Evolutionary conservation across 2,797 vertebrate species (phyloP).

Genomic region (Micrastur ruficollis): DNA sequence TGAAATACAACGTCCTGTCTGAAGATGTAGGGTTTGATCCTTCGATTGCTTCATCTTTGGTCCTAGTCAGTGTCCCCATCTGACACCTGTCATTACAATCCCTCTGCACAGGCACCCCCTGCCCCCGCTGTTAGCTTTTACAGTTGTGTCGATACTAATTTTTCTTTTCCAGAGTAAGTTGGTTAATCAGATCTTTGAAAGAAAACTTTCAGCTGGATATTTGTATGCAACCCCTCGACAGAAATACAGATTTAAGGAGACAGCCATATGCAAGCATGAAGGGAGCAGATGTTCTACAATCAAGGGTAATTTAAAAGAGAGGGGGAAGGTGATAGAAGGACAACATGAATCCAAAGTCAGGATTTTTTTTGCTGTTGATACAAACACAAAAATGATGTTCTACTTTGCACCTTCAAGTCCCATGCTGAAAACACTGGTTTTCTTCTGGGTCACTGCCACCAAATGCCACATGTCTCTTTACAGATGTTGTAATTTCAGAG

Average conservation of each 20-base stretch:
- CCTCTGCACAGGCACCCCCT: not conserved
- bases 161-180: not conserved
- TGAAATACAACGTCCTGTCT: slow-evolving; percentile 6
- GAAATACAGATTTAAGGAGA: slow-evolving; percentile 58
- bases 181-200: slow-evolving; percentile 2
- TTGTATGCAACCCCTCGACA: slow-evolving; percentile 60
- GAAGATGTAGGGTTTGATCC: slow-evolving; percentile 46
- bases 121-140: not conserved
- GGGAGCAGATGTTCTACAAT: slow-evolving; percentile 67
- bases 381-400: not conserved
- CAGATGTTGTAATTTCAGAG: not conserved
- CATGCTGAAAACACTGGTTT: not conserved
- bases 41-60: not conserved
- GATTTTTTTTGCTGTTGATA: not conserved
- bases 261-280: slow-evolving; percentile 59
- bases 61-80: not conserved
- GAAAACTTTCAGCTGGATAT: slow-evolving; percentile 59
- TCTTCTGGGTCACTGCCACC: slow-evolving; percentile 16
- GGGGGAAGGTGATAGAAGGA: slow-evolving; percentile 63
- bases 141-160: not conserved
- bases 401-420: not conserved
- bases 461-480: not conserved
- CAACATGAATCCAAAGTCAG: not conserved
- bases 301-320: slow-evolving; percentile 66
- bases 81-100: slow-evolving; percentile 46